Evolutionary conservation across 2,888 invertebrate genomes (phyloP), one percentile per base, ranked within the genome.

Genomic region (Tachina grossa): DNA sequence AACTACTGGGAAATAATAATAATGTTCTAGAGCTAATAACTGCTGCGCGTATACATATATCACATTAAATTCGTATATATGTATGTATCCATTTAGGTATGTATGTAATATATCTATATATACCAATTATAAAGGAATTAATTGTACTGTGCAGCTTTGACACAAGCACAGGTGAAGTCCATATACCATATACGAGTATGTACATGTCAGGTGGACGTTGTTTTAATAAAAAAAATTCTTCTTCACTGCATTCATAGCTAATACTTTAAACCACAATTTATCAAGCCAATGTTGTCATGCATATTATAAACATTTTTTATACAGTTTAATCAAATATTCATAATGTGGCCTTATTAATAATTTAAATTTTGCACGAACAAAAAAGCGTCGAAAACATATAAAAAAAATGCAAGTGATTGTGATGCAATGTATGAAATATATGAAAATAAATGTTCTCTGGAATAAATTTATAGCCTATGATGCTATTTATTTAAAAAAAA

Each of bases 281-380:
- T 16, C 57, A 72, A 66, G 39, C 80, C 49, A 72, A 66, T 51
- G 47, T 31, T n/a, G 31, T 39, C 59, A 59, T 59, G 47, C 57
- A 77, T 57, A 9, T 51, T 51, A 69, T 68, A 16, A 78, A 9
- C 43, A 9, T 9, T 43, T 68, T 74, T 66, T 80, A 59, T 19
- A 45, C 10, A 45, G 71, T 22, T 47, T 68, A 55, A 82, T 63
- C 22, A 63, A 82, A 47, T 51, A 81, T 61, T 61, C 43, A 75
- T 61, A 47, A 61, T 53, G 47, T 53, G 45, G 61, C 19, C 59
- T 75, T 61, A 68, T 81, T 75, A 82, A 82, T 53, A 41, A 69
- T 69, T 68, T 49, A 51, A 19, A 31, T 31, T 53, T 43, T 22
- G 19, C 19, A 5, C 41, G 6, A 2, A 11, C 39, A 22, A 63